These are phyloP conservation scores for Hapalemur alaotrensis DNA, from an alignment of 2,797 vertebrate species.

Conservation along the genomic window DNA sequence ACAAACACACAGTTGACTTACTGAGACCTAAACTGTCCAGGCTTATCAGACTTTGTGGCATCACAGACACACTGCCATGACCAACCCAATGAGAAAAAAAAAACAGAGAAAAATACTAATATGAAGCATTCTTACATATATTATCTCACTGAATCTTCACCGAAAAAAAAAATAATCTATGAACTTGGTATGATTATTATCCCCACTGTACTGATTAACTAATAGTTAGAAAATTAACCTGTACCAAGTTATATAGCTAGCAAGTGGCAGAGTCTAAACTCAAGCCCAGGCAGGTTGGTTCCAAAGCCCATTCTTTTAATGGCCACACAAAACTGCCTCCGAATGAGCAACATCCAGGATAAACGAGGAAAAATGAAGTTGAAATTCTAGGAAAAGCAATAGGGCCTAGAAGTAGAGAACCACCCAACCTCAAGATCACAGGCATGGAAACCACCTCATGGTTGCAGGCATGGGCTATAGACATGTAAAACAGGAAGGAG, in stretches of 20 bases:
- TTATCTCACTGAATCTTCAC: neutral
- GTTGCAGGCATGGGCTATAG: neutral
- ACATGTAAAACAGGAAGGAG: neutral
- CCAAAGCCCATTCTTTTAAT: neutral
- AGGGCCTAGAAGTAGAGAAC: neutral
- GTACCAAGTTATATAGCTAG: neutral
- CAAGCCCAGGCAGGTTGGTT: neutral
- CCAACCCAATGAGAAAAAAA: neutral
- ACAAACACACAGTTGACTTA: neutral
- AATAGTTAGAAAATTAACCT: neutral
- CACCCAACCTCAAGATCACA: neutral
- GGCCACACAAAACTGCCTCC: neutral
- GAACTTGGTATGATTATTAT: neutral
- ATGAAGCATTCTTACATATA: neutral
- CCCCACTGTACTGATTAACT: neutral
- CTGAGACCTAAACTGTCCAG: neutral
- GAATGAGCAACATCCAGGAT: neutral
- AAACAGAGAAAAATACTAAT: neutral
- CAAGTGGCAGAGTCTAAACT: neutral
- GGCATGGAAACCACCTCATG: neutral
- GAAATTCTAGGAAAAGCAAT: neutral
- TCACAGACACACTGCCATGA: neutral
- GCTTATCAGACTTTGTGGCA: neutral
- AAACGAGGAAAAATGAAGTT: neutral
- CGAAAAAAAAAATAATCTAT: neutral